phyloP scores from a whole-genome alignment of 2,113 vertebrate species.

The Oreotragus oreotragus region DNA sequence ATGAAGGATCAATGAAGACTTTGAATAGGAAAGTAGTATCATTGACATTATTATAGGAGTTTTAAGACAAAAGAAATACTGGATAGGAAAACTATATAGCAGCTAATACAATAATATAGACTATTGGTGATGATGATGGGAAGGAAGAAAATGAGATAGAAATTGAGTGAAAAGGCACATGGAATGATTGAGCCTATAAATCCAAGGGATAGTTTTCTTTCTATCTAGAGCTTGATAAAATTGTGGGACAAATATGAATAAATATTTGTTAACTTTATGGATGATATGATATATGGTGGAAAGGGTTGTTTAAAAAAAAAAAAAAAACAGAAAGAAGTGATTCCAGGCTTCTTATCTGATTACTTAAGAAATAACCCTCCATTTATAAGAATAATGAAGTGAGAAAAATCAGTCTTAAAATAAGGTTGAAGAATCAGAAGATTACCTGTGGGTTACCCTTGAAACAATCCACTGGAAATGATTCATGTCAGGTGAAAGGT shows the following conservation, averaged over 20 bases:
- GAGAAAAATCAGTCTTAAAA: not conserved
- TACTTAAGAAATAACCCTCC: not conserved
- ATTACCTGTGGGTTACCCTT: not conserved
- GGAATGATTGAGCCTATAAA: not conserved
- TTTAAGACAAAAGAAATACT: not conserved
- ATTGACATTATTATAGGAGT: not conserved
- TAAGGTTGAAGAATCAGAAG: not conserved
- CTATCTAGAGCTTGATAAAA: not conserved
- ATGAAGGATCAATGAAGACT: not conserved
- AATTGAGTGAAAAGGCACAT: not conserved
- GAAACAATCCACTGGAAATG: not conserved
- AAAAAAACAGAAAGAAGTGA: not conserved
- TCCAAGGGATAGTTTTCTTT: not conserved
- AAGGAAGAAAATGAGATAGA: not conserved
- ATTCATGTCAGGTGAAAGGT: not conserved
- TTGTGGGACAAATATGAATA: not conserved
- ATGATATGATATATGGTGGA: not conserved
- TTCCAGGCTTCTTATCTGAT: not conserved
- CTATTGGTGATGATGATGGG: not conserved
- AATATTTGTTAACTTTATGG: not conserved
- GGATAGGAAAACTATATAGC: not conserved
- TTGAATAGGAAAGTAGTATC: not conserved
- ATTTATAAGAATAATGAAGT: not conserved
- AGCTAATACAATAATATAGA: not conserved
- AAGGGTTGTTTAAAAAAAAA: not conserved